phyloP scores from a whole-genome alignment of 1,140 invertebrate genomes.

The Nasonia longicornis region DNA sequence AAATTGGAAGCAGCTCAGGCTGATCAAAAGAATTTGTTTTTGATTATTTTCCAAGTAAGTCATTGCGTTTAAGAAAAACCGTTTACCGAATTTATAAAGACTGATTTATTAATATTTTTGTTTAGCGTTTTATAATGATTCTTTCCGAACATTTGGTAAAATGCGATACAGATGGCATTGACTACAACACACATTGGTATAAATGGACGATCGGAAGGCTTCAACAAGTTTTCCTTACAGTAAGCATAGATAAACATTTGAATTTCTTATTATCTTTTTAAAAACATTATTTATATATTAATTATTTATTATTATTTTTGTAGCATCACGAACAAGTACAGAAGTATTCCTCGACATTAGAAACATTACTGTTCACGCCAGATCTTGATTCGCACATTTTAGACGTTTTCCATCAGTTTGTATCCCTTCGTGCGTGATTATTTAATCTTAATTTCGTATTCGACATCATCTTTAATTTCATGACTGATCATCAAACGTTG shows the following conservation, averaged over 20 bases:
- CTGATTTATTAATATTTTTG: constrained; percentile 51
- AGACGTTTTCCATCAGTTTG: constrained; percentile 97
- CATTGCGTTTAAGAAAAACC: constrained; percentile 23
- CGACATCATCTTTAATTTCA: constrained; percentile 20
- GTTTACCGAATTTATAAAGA: constrained; percentile 39
- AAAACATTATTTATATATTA: constrained; percentile 40
- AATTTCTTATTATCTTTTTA: constrained; percentile 42
- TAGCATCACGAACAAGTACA: constrained; percentile 98
- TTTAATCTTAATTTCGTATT: constrained; percentile 27
- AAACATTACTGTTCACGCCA: constrained; percentile 94
- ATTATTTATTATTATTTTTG: constrained; percentile 57
- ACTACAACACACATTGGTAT: constrained; percentile 97
- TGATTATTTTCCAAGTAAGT: constrained; percentile 93
- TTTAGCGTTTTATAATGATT: constrained; percentile 95
- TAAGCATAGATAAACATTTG: constrained; percentile 70
- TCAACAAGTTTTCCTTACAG: constrained; percentile 94
- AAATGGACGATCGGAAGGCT: constrained; percentile 94
- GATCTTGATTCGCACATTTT: constrained; percentile 96
- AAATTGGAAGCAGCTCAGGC: constrained; percentile 93
- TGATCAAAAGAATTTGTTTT: constrained; percentile 96
- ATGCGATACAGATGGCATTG: constrained; percentile 92
- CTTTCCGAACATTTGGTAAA: constrained; percentile 94
- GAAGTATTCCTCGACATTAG: constrained; percentile 94
- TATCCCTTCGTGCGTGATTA: constrained; percentile 77
- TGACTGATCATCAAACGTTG: constrained; percentile 32